Percentiles rank a stretch among this genome's conserved stretches.
Conservation (phyloP, 2,888 invertebrate species). For the Drosophila stalkeri region DNA sequence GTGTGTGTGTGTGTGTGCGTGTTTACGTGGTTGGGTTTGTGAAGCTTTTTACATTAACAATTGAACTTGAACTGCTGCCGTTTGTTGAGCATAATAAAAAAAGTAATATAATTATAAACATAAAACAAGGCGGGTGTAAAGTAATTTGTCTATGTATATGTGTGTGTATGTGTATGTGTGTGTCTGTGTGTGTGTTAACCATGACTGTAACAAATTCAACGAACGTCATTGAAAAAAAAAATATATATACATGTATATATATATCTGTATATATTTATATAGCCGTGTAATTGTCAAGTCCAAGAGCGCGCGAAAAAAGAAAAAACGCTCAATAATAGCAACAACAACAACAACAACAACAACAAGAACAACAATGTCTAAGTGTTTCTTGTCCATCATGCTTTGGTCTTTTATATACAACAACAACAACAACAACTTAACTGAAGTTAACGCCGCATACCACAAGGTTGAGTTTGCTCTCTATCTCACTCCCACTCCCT, state of each 20-base stretch:
- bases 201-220: constrained; percentile 82
- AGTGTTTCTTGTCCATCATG: constrained; percentile 53
- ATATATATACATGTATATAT: constrained; percentile 12
- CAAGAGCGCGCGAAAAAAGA: constrained; percentile 76
- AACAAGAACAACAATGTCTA: constrained; percentile 26
- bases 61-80: constrained; percentile 79
- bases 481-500: neutral
- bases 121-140: constrained; percentile 45
- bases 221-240: constrained; percentile 75
- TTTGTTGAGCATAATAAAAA: constrained; percentile 45
- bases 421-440: constrained; percentile 31
- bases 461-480: constrained; percentile 57
- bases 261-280: constrained; percentile 40
- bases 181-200: constrained; percentile 67
- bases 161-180: constrained; percentile 35
- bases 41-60: constrained; percentile 72
- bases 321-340: constrained; percentile 50
- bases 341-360: constrained; percentile 7
- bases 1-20: constrained; percentile 17
- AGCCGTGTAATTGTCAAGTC: constrained; percentile 80
- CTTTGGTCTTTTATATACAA: constrained; percentile 43
- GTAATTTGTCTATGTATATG: constrained; percentile 34
- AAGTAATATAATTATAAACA: constrained; percentile 41
- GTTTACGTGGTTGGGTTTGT: constrained; percentile 20
- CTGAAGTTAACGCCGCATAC: constrained; percentile 50